phyloP scores from a whole-genome alignment of 1,140 invertebrate genomes.

The Aphis gossypii region DNA sequence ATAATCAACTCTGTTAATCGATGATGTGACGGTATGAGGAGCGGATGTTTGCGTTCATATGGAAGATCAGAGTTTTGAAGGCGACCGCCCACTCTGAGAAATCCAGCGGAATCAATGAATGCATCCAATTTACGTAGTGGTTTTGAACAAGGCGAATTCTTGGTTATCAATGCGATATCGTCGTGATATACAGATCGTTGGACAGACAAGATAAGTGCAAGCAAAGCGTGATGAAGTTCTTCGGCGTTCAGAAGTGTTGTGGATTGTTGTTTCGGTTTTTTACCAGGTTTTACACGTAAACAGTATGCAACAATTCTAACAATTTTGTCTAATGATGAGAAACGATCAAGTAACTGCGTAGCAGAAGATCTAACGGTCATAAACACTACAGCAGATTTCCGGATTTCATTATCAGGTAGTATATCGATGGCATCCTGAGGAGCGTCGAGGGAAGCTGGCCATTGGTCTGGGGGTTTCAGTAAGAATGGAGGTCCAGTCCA shows the following conservation, averaged over 20 bases:
- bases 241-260: neutral
- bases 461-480: neutral
- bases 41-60: conserved; percentile 56
- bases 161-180: neutral
- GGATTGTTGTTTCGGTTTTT: neutral
- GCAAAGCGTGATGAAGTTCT: neutral
- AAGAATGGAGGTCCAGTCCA: conserved; percentile 59
- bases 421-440: neutral
- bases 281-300: neutral
- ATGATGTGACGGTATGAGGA: conserved; percentile 57
- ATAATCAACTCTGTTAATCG: conserved; percentile 20
- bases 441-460: neutral
- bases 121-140: conserved; percentile 43
- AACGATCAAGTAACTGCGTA: neutral
- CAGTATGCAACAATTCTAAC: conserved; percentile 17
- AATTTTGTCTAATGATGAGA: conserved; percentile 9
- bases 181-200: neutral
- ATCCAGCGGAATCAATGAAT: conserved; percentile 13
- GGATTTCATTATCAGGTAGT: neutral
- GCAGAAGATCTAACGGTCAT: no score
- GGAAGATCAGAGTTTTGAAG: conserved; percentile 51
- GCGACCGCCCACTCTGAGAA: conserved; percentile 60
- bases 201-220: neutral
- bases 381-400: neutral
- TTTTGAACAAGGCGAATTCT: neutral